Evolutionary conservation across 2,113 vertebrate species (phyloP).

Genomic region (Macrotus californicus): DNA sequence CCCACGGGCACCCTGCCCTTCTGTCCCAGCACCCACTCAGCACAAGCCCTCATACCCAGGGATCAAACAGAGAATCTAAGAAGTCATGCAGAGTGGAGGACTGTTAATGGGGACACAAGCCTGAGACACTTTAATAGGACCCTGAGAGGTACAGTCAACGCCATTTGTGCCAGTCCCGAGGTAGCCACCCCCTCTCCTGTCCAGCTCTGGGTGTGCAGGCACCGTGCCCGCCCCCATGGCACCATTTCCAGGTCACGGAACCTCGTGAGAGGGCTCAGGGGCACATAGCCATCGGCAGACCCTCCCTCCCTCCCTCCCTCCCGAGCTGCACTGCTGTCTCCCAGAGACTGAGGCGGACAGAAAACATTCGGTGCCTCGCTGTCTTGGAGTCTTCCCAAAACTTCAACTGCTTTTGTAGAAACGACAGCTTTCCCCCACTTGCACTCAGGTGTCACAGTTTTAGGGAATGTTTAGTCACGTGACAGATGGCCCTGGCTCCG

Average conservation of each 20-base stretch:
- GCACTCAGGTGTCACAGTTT: background rate
- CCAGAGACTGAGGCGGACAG: background rate
- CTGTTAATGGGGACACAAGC: accelerated
- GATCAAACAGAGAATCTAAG: background rate
- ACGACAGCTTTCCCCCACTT: background rate
- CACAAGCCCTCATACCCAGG: accelerated
- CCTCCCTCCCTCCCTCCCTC: background rate
- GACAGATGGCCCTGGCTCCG: background rate
- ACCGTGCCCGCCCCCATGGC: no score
- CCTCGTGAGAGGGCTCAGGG: no score
- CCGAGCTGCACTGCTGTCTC: background rate
- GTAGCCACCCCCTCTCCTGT: no score
- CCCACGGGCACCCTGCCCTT: accelerated
- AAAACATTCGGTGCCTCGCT: background rate
- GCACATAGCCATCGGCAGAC: no score
- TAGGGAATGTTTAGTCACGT: background rate
- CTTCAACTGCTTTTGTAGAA: background rate
- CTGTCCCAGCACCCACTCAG: accelerated
- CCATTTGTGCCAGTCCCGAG: no score
- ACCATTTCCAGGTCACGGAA: background rate
- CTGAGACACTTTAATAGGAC: background rate
- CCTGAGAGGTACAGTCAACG: no score
- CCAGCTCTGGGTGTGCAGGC: no score
- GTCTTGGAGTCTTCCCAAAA: background rate
- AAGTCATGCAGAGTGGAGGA: background rate